Conservation (phyloP, 2,113 vertebrate genomes). For the Cairina moschata region DNA sequence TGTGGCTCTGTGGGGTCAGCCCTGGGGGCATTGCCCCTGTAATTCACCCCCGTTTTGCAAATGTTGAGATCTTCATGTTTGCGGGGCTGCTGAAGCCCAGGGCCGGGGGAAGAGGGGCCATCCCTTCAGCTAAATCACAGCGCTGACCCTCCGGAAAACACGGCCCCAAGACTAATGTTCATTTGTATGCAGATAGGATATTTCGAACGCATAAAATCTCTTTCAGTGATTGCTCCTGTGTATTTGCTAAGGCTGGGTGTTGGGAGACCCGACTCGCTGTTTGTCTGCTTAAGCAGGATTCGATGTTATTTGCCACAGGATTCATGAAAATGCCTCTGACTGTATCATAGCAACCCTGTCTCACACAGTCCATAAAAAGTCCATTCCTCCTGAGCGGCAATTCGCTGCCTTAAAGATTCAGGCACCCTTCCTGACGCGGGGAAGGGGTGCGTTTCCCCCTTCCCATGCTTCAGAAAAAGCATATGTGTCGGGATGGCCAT, state of each 20-base stretch:
- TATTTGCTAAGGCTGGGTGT: slow-evolving; percentile 6
- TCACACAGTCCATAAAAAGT: slow-evolving; percentile 41
- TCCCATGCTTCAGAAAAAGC: background rate
- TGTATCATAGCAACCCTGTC: slow-evolving; percentile 77
- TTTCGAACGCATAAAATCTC: background rate
- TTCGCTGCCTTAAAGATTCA: background rate
- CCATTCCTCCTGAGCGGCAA: background rate
- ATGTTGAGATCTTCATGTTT: accelerated
- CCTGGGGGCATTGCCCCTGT: background rate
- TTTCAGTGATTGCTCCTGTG: background rate
- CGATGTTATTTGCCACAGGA: slow-evolving; percentile 59
- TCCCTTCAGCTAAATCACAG: background rate
- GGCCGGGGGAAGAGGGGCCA: background rate
- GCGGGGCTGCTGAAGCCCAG: background rate
- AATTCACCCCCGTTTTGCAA: accelerated
- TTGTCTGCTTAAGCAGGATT: slow-evolving; percentile 57
- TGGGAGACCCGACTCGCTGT: slow-evolving; percentile 36
- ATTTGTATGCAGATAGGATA: background rate
- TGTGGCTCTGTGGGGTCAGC: accelerated
- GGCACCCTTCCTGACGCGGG: background rate
- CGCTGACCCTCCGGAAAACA: background rate
- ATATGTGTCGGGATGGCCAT: background rate
- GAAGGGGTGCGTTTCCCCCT: background rate
- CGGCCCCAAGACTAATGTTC: accelerated
- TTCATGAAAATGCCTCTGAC: slow-evolving; percentile 66